phyloP scores from a whole-genome alignment of 2,797 vertebrate species.

The Anas acuta region DNA sequence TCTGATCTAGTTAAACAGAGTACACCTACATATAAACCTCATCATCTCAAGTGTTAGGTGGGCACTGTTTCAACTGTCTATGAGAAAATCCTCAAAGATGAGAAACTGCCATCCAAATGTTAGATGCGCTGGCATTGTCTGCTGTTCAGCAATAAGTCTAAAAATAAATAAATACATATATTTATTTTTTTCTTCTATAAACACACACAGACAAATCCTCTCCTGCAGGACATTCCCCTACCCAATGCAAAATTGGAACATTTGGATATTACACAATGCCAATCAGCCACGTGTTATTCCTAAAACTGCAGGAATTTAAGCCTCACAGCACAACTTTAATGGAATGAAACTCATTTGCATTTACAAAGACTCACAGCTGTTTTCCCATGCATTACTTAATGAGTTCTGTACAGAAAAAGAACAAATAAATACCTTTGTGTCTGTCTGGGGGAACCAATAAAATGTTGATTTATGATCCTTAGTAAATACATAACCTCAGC shows the following conservation, averaged over 20 bases:
- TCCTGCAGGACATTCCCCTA: background rate
- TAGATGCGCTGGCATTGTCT: background rate
- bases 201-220: background rate
- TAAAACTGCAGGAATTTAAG: background rate
- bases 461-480: background rate
- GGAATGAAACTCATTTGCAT: slow-evolving; percentile 23
- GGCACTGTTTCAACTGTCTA: background rate
- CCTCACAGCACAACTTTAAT: background rate
- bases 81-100: background rate
- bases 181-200: background rate
- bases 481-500: background rate
- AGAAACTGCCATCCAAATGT: background rate
- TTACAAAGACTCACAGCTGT: background rate
- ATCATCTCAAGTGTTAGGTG: background rate
- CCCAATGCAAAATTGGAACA: background rate
- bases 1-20: background rate
- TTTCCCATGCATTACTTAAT: background rate
- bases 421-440: background rate
- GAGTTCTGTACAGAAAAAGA: background rate
- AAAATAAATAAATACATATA: background rate
- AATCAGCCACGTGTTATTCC: background rate
- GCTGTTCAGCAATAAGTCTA: background rate
- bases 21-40: background rate
- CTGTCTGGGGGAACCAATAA: background rate
- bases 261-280: background rate